Evolutionary conservation across 2,888 invertebrate genomes (phyloP), one percentile per base, ranked within the genome.

Genomic region (Coremacera marginata): DNA sequence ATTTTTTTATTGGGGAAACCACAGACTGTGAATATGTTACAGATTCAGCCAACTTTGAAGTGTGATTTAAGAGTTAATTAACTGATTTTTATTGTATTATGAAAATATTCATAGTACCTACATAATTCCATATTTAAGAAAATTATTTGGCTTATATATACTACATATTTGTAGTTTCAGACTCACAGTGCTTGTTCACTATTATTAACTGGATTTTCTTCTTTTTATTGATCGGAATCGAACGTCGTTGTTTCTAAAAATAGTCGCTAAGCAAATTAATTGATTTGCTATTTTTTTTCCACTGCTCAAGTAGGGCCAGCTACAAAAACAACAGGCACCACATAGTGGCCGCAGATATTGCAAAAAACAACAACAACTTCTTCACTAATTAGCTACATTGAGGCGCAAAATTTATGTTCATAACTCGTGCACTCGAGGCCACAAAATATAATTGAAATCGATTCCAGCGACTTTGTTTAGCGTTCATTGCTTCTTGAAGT

Each of bases 331-430:
- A 22, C 60, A 75, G 62, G 52, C 57, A 68, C 76, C 70, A 31
- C 67, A 63, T 31, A 71, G 49, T 55, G n/a, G 37, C 25, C 65
- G 4, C 65, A 70, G 62, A 37, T 67, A 68, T n/a, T 55, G 37
- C 51, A 52, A 76, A 55, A 52, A 60, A 31, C 62, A 70, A 76
- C 65, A 71, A 63, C 76, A 76, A 52, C 37, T 65, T 57, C 62
- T 37, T 60, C 34, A 22, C 60, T 60, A 71, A 71, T 60, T 71
- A 60, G 60, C 34, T 19, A 37, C 37, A 71, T 71, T 44, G 14
- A 31, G 63, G 27, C 34, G 63, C 27, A 19, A 11, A 65, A 49
- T 65, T 63, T 51, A 51, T 73, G 73, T 19, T 51, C 34, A 51
- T 73, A 52, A 65, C 27, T 73, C 27, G 65, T 31, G 63, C 25